Base-by-base conservation (phyloP, 2,797 vertebrate genomes). In the Discoglossus pictus region DNA sequence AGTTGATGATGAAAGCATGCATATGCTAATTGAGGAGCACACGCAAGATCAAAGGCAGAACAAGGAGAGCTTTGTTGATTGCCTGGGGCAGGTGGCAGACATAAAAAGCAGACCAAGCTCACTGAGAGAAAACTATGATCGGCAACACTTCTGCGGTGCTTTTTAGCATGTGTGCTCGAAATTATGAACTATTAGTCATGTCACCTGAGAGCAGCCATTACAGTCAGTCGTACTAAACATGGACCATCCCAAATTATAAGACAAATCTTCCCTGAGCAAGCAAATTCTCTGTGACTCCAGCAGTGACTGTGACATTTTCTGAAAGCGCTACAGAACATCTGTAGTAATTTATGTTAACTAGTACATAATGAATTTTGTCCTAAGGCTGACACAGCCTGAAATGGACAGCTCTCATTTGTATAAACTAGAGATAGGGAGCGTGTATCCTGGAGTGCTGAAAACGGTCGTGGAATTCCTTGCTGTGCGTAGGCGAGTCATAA, bases 11-110 rank as follows among this genome's bases (percentile, higher is more conserved):
- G 87, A 88, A 87, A 78, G 86, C 79, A 78, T 88, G 82, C 84
- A 83, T 88, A 91, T 90, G 89, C 86, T 92, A 91, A 90, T 91
- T 83, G 85, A 62, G 71, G 74, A 83, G 85, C 83, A 87, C 86
- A 84, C 87, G 86, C 86, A 82, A 88, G 90, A 93, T 94, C 92
- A 91, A 91, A 92, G 90, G 80, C 79, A 82, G 80, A 92, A 88
- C 86, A 92, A 85, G 89, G 84, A 83, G 80, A 88, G 90, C 87
- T 87, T 86, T 75, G 86, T 88, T 88, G 89, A 90, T 92, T 85
- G 92, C 93, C 93, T 88, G 78, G 88, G 92, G 89, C 91, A 83
- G 79, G 79, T 79, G 80, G 79, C 78, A 72, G 73, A 72, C 64
- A 68, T 47, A 21, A 35, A 50, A n/a, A 74, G 74, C 74, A 73